phyloP scores from a whole-genome alignment of 2,113 vertebrate genomes.

The Crotophaga sulcirostris region DNA sequence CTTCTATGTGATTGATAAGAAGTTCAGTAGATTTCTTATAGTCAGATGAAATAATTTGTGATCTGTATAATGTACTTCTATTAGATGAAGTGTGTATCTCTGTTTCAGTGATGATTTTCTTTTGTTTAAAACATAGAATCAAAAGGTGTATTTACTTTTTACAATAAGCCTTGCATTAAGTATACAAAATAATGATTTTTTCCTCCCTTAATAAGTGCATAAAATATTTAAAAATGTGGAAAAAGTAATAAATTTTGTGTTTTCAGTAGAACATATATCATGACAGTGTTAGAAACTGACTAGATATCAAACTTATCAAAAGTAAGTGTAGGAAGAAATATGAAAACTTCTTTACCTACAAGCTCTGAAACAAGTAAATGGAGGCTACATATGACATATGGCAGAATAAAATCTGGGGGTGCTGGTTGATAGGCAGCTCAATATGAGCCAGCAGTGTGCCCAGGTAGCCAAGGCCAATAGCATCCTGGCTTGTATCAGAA shows the following conservation, averaged over 20 bases:
- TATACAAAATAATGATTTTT: constrained; percentile 29
- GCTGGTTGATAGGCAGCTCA: too few relatives aligned
- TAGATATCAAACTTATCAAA: not conserved
- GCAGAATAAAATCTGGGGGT: too few relatives aligned
- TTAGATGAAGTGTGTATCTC: not conserved
- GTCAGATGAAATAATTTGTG: not conserved
- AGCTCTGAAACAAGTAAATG: not conserved
- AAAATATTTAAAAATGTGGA: not conserved
- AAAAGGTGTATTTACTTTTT: constrained; percentile 44
- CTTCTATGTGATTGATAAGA: not conserved
- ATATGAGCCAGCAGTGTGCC: too few relatives aligned
- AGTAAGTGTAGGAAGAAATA: not conserved
- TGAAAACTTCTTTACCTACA: not conserved
- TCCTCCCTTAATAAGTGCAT: not conserved
- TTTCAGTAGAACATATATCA: not conserved
- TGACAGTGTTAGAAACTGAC: not conserved
- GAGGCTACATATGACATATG: not conserved
- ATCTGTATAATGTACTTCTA: not conserved
- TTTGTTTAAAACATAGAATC: constrained; percentile 30
- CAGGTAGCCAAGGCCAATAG: too few relatives aligned
- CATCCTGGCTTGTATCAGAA: too few relatives aligned
- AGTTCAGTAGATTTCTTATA: not conserved
- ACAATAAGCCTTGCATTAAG: constrained; percentile 18
- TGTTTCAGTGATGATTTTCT: constrained; percentile 31
- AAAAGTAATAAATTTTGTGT: not conserved